Evolutionary conservation across 2,113 vertebrate genomes (phyloP).

Genomic region (Thomomys bottae): DNA sequence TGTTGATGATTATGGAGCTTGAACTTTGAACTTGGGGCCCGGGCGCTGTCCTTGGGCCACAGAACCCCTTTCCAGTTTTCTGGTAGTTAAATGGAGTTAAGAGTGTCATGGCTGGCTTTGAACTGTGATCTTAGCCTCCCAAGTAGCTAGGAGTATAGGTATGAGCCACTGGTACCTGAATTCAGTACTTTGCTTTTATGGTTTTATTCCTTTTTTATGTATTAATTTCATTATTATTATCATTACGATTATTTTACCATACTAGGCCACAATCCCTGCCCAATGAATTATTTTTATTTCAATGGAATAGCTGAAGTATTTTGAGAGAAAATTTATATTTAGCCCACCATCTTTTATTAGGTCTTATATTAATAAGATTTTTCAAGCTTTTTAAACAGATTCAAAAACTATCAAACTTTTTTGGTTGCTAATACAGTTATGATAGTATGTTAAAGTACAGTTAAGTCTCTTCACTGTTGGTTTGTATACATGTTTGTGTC

Average conservation of each 20-base stretch:
- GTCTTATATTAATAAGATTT: background rate
- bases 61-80: no score
- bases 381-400: background rate
- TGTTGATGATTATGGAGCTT: no score
- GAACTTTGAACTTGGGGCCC: no score
- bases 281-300: slow-evolving; percentile 48
- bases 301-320: background rate
- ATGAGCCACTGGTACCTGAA: no score
- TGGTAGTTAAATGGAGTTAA: no score
- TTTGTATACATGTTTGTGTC: background rate
- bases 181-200: background rate
- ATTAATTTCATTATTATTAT: no score
- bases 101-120: no score
- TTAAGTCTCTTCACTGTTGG: background rate
- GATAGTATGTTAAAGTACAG: slow-evolving; percentile 4
- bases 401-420: background rate
- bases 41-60: no score
- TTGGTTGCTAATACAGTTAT: background rate
- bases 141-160: no score
- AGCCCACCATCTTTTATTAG: background rate
- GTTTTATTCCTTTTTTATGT: slow-evolving; percentile 14
- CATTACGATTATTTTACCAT: no score
- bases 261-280: no score
- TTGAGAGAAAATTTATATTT: slow-evolving; percentile 14
- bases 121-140: no score